Conservation (phyloP, 2,888 invertebrate genomes). For the Marasmarcha lunaedactyla region DNA sequence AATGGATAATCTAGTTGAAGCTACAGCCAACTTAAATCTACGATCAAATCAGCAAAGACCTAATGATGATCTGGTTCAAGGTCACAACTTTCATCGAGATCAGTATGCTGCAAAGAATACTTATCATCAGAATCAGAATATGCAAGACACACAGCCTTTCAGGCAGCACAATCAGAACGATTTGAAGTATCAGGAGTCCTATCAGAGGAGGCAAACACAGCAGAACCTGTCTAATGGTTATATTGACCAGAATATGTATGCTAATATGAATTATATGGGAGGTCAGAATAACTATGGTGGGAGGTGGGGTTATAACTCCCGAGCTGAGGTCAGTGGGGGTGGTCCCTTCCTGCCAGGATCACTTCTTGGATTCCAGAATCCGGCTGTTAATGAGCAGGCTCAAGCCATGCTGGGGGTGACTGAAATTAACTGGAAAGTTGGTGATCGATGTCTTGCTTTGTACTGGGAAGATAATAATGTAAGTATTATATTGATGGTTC, state of each 20-base stretch:
- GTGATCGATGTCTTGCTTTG: conserved; percentile 88
- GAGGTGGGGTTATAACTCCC: neutral
- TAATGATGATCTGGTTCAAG: conserved; percentile 28
- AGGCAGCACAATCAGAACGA: conserved; percentile 27
- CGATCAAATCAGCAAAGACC: conserved; percentile 28
- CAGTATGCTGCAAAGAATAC: conserved; percentile 32
- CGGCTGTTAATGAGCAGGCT: conserved; percentile 63
- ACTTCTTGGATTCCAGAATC: conserved; percentile 61
- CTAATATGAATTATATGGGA: conserved; percentile 32
- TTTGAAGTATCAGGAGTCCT: conserved; percentile 36
- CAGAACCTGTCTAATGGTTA: conserved; percentile 24
- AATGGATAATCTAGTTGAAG: conserved; percentile 46
- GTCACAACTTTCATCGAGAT: conserved; percentile 31
- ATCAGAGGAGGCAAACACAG: neutral
- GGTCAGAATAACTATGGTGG: conserved; percentile 10
- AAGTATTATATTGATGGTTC: too few relatives aligned
- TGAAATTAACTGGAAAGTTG: conserved; percentile 77
- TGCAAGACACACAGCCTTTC: conserved; percentile 37
- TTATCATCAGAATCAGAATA: conserved; percentile 29
- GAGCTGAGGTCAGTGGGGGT: conserved; percentile 4
- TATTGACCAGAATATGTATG: conserved; percentile 39
- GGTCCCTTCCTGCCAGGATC: conserved; percentile 48
- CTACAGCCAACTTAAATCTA: conserved; percentile 41
- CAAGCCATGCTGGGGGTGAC: conserved; percentile 66
- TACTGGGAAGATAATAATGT: conserved; percentile 95